phyloP scores from a whole-genome alignment of 2,888 invertebrate species.

The Diadegma fenestrale region DNA sequence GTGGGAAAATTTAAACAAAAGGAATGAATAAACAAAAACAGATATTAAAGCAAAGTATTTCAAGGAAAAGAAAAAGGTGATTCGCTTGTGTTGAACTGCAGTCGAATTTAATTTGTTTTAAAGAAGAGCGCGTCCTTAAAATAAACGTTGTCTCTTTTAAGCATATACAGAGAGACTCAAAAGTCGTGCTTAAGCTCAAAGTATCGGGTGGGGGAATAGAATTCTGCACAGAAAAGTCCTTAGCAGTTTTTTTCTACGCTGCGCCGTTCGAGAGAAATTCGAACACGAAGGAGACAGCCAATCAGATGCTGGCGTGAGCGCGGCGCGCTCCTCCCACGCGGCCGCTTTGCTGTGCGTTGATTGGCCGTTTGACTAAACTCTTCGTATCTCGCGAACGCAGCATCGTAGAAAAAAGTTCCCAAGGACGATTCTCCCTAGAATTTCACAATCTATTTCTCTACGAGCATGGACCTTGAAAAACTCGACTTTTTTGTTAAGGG shows the following conservation, averaged over 20 bases:
- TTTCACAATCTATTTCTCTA: background rate
- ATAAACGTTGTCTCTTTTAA: constrained; percentile 3
- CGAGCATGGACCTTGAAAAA: background rate
- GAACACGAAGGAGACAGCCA: background rate
- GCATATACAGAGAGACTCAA: background rate
- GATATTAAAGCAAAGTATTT: background rate
- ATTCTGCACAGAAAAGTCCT: background rate
- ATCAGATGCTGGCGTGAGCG: background rate
- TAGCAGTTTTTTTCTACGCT: background rate
- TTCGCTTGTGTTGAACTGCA: background rate
- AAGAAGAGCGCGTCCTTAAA: background rate
- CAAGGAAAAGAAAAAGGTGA: background rate
- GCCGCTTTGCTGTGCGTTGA: background rate
- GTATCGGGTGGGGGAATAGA: background rate
- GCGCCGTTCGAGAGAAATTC: background rate
- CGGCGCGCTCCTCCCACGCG: background rate
- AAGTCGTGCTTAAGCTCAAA: background rate
- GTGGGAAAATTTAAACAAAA: constrained; percentile 10
- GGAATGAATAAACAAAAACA: constrained; percentile 5
- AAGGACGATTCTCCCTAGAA: background rate
- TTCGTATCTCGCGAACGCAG: background rate
- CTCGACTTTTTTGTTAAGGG: background rate
- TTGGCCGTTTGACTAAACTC: background rate
- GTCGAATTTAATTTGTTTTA: constrained; percentile 40
- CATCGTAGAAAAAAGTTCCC: background rate